phyloP scores from a whole-genome alignment of 2,797 vertebrate species.

The Notoglanidium macrostoma region DNA sequence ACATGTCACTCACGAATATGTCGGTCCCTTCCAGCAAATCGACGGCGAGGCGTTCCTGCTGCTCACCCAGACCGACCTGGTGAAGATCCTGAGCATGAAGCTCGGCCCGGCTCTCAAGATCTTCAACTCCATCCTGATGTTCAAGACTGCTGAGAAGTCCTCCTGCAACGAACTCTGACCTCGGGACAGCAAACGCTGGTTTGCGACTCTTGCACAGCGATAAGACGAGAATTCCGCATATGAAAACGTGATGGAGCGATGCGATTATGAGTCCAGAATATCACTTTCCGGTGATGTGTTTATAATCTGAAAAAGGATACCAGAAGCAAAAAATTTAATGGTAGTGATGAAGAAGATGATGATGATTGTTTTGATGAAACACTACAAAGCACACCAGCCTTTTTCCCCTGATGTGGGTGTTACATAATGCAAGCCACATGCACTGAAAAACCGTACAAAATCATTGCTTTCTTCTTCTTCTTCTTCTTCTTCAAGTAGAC shows the following conservation, averaged over 20 bases:
- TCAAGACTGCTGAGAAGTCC: constrained; percentile 83
- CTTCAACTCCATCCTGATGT: constrained; percentile 88
- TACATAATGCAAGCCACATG: constrained; percentile 10
- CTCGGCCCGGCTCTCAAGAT: constrained; percentile 86
- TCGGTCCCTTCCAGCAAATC: constrained; percentile 75
- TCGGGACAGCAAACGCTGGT: not conserved
- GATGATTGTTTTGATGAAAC: constrained; percentile 26
- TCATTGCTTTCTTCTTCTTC: not conserved
- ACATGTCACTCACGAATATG: not conserved
- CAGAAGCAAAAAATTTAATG: not conserved
- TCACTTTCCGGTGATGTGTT: not conserved
- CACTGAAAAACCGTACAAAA: constrained; percentile 11
- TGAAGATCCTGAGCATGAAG: constrained; percentile 88
- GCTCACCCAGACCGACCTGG: constrained; percentile 85
- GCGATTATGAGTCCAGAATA: not conserved
- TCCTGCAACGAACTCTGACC: constrained; percentile 81
- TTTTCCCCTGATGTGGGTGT: not conserved
- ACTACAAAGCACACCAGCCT: constrained; percentile 2
- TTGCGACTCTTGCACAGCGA: not conserved
- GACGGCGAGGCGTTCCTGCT: constrained; percentile 86
- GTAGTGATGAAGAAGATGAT: not conserved
- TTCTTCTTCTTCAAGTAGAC: not conserved
- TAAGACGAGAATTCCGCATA: not conserved
- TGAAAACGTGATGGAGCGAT: not conserved
- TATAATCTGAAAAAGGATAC: not conserved